A percentile compares a stretch with the other conserved stretches of the same genome.
Conservation (phyloP, 2,797 vertebrate genomes). For the Xiphorhynchus erythropygius region DNA sequence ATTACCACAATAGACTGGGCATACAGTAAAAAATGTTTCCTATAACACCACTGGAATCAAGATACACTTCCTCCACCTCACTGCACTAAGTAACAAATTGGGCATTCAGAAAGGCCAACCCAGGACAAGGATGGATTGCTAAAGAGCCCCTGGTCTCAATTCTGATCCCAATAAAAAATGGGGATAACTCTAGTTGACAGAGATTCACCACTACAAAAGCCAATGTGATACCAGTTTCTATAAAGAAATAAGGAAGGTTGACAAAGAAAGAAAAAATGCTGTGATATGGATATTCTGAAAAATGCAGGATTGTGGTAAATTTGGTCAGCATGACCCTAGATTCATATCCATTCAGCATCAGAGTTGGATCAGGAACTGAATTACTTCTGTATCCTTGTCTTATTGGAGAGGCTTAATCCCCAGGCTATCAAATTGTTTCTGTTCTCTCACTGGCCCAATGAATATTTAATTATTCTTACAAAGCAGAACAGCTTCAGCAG, state of each 20-base stretch:
- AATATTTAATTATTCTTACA: constrained; percentile 74
- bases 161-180: neutral
- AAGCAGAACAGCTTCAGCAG: constrained; percentile 70
- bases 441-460: constrained; percentile 70
- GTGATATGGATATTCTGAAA: neutral
- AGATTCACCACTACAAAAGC: neutral
- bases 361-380: constrained; percentile 44
- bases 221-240: neutral
- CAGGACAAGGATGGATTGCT: neutral
- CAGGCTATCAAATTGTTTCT: constrained; percentile 70
- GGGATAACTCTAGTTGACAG: neutral
- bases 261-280: neutral
- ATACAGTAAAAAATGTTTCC: neutral
- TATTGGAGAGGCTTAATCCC: constrained; percentile 65
- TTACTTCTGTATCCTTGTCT: constrained; percentile 38
- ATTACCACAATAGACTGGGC: neutral
- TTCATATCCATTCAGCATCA: constrained; percentile 3
- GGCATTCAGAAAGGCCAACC: neutral
- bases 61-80: neutral
- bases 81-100: neutral
- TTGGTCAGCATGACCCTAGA: neutral
- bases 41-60: neutral
- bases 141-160: neutral
- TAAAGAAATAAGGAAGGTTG: neutral
- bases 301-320: neutral